A percentile compares a stretch with the other conserved stretches of the same genome.
Conservation (phyloP, 2,113 vertebrate genomes). For the Cephalopholis sonnerati region DNA sequence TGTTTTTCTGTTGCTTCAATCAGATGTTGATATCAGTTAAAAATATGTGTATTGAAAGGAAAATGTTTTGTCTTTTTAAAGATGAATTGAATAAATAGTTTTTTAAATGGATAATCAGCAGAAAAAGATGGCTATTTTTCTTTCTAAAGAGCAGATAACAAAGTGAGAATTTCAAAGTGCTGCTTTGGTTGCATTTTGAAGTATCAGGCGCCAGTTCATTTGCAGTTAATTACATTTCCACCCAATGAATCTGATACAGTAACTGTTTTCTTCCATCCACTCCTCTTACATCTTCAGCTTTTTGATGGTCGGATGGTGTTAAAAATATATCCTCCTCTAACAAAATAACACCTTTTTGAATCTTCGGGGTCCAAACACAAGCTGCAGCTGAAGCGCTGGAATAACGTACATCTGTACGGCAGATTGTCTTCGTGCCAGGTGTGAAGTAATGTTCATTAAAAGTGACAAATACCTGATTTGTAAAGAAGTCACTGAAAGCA, state of each 20-base stretch:
- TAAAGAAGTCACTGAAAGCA: conserved; percentile 71
- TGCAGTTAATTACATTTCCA: conserved; percentile 80
- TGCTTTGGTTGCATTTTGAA: conserved; percentile 72
- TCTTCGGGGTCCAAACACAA: conserved; percentile 59
- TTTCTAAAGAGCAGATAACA: conserved; percentile 67
- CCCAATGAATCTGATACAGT: conserved; percentile 69
- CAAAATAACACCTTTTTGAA: conserved; percentile 80
- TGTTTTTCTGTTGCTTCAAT: conserved; percentile 78
- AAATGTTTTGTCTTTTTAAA: conserved; percentile 76
- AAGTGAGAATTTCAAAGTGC: conserved; percentile 75
- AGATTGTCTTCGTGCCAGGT: conserved; percentile 77
- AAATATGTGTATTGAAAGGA: conserved; percentile 76
- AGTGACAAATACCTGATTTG: conserved; percentile 83
- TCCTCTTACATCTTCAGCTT: conserved; percentile 71
- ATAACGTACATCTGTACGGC: conserved; percentile 74
- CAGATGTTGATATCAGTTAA: conserved; percentile 71
- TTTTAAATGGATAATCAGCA: conserved; percentile 73
- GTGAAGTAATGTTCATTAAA: conserved; percentile 83
- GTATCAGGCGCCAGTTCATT: conserved; percentile 70
- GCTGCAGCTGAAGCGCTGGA: conserved; percentile 40
- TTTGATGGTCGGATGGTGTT: conserved; percentile 73
- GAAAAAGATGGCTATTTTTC: conserved; percentile 50
- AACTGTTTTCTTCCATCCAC: conserved; percentile 58
- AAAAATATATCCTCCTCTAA: conserved; percentile 75
- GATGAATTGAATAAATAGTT: conserved; percentile 76